Evolutionary conservation across 2,797 vertebrate genomes (phyloP).

Genomic region (Pelodytes ibericus): DNA sequence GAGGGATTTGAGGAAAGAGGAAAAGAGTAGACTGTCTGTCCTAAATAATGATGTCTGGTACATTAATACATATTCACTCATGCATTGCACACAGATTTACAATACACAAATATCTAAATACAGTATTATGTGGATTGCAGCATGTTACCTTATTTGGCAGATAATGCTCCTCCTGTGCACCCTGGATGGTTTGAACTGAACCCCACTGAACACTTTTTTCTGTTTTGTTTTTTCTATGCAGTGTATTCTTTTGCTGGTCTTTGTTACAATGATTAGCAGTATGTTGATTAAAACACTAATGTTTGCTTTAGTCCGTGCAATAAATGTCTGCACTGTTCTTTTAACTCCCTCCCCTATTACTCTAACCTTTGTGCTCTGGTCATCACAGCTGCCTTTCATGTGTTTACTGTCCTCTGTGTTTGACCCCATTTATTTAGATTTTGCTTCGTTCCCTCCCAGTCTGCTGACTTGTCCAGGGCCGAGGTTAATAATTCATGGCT

Average conservation of each 20-base stretch:
- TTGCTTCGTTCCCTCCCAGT: neutral
- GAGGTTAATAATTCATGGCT: slow-evolving; percentile 37
- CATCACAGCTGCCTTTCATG: neutral
- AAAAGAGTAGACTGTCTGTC: too few relatives aligned
- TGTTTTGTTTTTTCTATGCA: neutral
- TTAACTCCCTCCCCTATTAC: neutral
- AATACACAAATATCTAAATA: too few relatives aligned
- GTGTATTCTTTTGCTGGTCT: too few relatives aligned
- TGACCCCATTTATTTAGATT: slow-evolving; percentile 30
- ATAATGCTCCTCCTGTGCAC: neutral
- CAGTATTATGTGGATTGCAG: neutral
- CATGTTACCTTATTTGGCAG: slow-evolving; percentile 32
- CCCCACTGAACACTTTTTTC: neutral
- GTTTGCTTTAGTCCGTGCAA: too few relatives aligned
- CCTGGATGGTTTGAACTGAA: neutral
- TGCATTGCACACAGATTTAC: too few relatives aligned
- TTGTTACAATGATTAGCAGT: too few relatives aligned
- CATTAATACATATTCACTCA: too few relatives aligned
- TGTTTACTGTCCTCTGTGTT: slow-evolving; percentile 15
- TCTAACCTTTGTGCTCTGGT: slow-evolving; percentile 40
- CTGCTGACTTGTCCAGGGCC: neutral
- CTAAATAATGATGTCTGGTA: too few relatives aligned
- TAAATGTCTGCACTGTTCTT: neutral
- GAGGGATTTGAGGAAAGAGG: too few relatives aligned
- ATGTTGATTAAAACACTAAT: too few relatives aligned